Evolutionary conservation across 2,888 invertebrate genomes (phyloP).

Genomic region (Hypsopygia costalis): DNA sequence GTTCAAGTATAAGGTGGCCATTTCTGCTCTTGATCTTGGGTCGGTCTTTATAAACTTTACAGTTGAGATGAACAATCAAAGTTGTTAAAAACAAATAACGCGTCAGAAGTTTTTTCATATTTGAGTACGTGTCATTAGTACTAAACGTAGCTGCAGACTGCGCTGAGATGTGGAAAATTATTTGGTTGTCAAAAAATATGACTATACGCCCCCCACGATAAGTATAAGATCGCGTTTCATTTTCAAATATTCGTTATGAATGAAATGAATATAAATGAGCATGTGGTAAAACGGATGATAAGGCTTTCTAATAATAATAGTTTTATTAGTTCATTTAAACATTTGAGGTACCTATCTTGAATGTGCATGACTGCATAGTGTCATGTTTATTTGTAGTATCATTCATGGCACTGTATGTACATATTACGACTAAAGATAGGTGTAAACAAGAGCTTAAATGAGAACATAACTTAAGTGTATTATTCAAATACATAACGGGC

Average conservation of each 20-base stretch:
- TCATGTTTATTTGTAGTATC: too few species aligned
- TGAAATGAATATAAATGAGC: too few species aligned
- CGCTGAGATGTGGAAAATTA: neutral
- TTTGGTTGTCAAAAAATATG: neutral
- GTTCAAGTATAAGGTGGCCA: slow-evolving; percentile 90
- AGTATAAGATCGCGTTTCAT: neutral
- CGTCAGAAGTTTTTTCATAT: slow-evolving; percentile 39
- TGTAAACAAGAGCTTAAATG: too few species aligned
- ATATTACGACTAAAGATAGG: too few species aligned
- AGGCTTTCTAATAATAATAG: too few species aligned
- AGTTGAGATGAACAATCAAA: slow-evolving; percentile 36
- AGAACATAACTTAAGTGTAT: too few species aligned
- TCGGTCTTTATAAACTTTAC: slow-evolving; percentile 79
- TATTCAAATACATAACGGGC: too few species aligned
- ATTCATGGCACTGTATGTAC: too few species aligned
- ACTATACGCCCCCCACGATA: neutral
- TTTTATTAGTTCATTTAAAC: too few species aligned
- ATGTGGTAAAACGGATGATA: too few species aligned
- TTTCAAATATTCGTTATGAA: neutral
- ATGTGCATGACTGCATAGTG: too few species aligned
- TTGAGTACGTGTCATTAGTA: slow-evolving; percentile 17
- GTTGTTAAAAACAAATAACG: slow-evolving; percentile 33
- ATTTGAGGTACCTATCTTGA: too few species aligned
- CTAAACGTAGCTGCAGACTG: slow-evolving; percentile 20
- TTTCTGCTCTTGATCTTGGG: slow-evolving; percentile 45